phyloP scores from a whole-genome alignment of 1,140 invertebrate species.

The Papilio helenus region DNA sequence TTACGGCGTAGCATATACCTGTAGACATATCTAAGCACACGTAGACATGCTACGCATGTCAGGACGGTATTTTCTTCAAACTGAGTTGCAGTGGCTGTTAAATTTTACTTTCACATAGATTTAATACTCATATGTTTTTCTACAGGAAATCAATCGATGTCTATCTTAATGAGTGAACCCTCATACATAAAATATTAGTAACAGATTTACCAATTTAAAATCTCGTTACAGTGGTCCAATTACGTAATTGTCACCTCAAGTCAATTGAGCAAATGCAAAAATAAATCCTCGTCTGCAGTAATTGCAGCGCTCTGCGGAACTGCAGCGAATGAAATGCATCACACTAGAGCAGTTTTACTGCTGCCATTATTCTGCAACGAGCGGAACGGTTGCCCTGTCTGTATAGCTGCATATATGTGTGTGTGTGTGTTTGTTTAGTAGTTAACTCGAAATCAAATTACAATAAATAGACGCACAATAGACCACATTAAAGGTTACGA shows the following conservation, averaged over 20 bases:
- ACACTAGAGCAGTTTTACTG: constrained; percentile 6
- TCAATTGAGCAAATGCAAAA: background rate
- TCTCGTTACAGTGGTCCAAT: background rate
- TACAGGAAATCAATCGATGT: too few relatives aligned
- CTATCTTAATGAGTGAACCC: too few relatives aligned
- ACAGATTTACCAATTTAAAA: background rate
- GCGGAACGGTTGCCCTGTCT: background rate
- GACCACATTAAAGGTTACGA: too few relatives aligned
- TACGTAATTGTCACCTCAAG: constrained; percentile 1
- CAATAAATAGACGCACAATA: too few relatives aligned
- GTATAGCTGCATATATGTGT: background rate
- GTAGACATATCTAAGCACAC: too few relatives aligned
- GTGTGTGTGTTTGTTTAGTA: background rate
- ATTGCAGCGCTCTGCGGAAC: background rate
- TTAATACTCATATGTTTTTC: too few relatives aligned
- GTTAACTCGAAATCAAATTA: background rate
- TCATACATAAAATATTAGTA: background rate
- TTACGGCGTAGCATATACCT: too few relatives aligned
- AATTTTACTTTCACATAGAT: too few relatives aligned
- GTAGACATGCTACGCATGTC: too few relatives aligned
- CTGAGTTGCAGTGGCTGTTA: background rate
- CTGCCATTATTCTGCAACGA: constrained; percentile 1
- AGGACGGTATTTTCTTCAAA: background rate
- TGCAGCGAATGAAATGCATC: constrained; percentile 13
- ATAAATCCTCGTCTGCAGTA: constrained; percentile 1